Conservation (phyloP, 2,888 invertebrate genomes). For the Phaonia tiefii region DNA sequence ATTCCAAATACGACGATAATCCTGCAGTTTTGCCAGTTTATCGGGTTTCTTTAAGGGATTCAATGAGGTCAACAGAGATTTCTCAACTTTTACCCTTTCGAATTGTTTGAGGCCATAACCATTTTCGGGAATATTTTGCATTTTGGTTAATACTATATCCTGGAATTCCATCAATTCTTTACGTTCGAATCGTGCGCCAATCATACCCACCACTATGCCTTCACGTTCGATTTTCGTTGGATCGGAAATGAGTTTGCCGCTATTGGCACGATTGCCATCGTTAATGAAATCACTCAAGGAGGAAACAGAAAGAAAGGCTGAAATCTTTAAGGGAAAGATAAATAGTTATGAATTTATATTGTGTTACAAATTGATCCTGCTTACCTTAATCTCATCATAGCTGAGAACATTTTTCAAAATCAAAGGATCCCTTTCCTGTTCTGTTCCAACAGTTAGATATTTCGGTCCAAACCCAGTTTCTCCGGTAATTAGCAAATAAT, state of each 20-base stretch:
- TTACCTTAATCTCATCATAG: slow-evolving; percentile 82
- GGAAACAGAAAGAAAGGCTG: slow-evolving; percentile 81
- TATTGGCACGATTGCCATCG: slow-evolving; percentile 81
- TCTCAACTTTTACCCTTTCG: neutral
- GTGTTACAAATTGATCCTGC: neutral
- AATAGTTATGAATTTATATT: too few relatives aligned
- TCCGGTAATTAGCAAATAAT: slow-evolving; percentile 77
- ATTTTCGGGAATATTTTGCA: slow-evolving; percentile 80
- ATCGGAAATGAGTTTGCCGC: slow-evolving; percentile 75
- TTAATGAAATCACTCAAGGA: slow-evolving; percentile 82
- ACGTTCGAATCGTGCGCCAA: slow-evolving; percentile 78
- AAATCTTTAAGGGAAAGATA: slow-evolving; percentile 66
- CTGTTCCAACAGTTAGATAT: slow-evolving; percentile 81
- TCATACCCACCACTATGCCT: slow-evolving; percentile 80
- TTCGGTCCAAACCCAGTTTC: slow-evolving; percentile 76
- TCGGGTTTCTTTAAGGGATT: slow-evolving; percentile 26
- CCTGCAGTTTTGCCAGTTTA: slow-evolving; percentile 25
- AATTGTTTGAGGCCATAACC: slow-evolving; percentile 77
- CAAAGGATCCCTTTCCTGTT: slow-evolving; percentile 78
- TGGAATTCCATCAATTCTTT: slow-evolving; percentile 79
- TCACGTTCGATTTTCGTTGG: slow-evolving; percentile 77
- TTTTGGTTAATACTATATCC: slow-evolving; percentile 77
- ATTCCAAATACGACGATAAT: slow-evolving; percentile 72
- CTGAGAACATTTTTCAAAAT: slow-evolving; percentile 80
- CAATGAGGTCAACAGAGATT: neutral